Evolutionary conservation across 2,888 invertebrate species (phyloP).

Genomic region (Dinocampus coccinellae): DNA sequence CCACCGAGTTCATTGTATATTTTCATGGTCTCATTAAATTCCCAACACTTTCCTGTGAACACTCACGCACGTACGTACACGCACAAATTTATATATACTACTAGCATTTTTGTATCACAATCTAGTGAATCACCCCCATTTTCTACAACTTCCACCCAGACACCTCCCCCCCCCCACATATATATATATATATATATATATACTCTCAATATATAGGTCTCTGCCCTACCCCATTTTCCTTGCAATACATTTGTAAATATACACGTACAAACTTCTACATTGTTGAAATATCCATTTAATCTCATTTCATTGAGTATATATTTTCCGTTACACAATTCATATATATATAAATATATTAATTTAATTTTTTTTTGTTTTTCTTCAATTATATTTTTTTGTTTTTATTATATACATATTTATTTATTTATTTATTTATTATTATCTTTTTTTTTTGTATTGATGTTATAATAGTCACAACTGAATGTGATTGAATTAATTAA

Average conservation of each 20-base stretch:
- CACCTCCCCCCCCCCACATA: neutral
- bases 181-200: too few species aligned
- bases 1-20: constrained; percentile 31
- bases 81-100: too few species aligned
- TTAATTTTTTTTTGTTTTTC: too few species aligned
- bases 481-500: too few species aligned
- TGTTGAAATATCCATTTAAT: neutral
- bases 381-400: neutral
- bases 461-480: too few species aligned
- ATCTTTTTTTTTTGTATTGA: too few species aligned
- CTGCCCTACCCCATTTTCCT: neutral
- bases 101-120: constrained; percentile 16
- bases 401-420: too few species aligned
- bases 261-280: neutral
- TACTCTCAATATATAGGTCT: too few species aligned
- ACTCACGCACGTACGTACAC: too few species aligned
- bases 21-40: constrained; percentile 38
- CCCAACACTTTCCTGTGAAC: too few species aligned
- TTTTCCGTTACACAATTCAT: too few species aligned
- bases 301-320: neutral
- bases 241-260: neutral
- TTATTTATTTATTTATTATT: too few species aligned
- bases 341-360: neutral
- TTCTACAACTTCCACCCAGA: constrained; percentile 14
- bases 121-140: constrained; percentile 10